phyloP scores from a whole-genome alignment of 2,797 vertebrate genomes.

The Pangasius sanitwongsei region DNA sequence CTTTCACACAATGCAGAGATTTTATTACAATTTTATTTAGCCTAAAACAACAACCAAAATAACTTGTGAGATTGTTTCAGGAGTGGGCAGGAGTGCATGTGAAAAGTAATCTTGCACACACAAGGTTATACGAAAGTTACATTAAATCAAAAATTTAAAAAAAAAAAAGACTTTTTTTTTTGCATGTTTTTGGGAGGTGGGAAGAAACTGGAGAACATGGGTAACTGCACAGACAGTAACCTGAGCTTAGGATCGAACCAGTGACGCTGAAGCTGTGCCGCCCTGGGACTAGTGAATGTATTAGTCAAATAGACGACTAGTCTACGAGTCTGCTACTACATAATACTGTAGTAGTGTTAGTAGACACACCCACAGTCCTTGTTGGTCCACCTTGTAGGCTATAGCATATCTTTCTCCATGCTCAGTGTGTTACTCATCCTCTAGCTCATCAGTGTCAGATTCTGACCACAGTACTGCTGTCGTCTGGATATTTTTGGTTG shows the following conservation, averaged over 20 bases:
- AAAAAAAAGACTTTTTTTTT: neutral
- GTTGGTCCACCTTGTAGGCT: neutral
- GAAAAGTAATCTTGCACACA: neutral
- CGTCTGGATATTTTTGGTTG: slow-evolving; percentile 27
- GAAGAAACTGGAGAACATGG: neutral
- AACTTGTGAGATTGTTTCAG: neutral
- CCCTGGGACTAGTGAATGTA: neutral
- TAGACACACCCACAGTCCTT: neutral
- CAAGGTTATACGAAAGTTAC: neutral
- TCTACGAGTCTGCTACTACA: neutral
- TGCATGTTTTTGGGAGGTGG: neutral
- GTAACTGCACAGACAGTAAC: neutral
- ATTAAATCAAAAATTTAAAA: neutral
- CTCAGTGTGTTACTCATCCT: slow-evolving; percentile 7
- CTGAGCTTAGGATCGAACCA: neutral
- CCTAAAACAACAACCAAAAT: neutral
- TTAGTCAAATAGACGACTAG: neutral
- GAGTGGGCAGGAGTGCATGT: neutral
- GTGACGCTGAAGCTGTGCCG: neutral
- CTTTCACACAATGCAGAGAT: neutral
- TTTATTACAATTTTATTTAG: neutral
- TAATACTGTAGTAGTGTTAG: neutral
- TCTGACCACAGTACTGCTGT: slow-evolving; percentile 10
- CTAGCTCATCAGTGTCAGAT: slow-evolving; percentile 3
- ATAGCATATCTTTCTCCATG: neutral